These are phyloP conservation scores for Strix uralensis DNA, from an alignment of 2,113 vertebrate genomes.

Conservation along the genomic window DNA sequence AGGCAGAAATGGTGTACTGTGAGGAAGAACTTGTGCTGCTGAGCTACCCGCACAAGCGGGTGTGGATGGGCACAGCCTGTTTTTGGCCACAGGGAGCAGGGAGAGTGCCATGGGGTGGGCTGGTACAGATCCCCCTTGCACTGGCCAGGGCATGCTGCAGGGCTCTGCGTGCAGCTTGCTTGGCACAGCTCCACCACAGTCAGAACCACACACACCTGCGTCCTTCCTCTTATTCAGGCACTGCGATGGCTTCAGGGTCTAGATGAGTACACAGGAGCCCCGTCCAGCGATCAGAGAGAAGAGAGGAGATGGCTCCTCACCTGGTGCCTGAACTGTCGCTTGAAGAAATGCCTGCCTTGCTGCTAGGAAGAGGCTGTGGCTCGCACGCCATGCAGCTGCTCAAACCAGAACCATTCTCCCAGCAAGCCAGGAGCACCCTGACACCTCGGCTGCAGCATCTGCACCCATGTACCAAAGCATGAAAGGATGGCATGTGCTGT, in stretches of 20 bases:
- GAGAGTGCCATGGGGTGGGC: background rate
- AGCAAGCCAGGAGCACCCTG: background rate
- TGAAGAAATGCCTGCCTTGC: background rate
- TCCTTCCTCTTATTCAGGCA: background rate
- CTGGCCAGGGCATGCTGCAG: background rate
- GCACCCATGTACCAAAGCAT: conserved; percentile 39
- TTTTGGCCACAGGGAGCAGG: background rate
- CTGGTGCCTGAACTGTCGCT: background rate
- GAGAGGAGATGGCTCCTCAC: background rate
- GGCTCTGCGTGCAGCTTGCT: fast-evolving
- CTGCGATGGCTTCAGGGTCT: background rate
- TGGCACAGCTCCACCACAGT: background rate
- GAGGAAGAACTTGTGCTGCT: background rate
- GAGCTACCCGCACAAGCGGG: fast-evolving
- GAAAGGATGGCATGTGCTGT: conserved; percentile 46
- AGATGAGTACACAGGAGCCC: background rate
- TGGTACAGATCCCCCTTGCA: background rate
- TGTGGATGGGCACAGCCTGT: background rate
- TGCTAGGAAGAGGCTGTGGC: background rate
- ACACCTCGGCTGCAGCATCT: background rate
- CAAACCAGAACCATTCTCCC: background rate
- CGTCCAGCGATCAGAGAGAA: fast-evolving
- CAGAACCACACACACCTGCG: background rate
- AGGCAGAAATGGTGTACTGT: background rate
- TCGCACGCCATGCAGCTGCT: background rate